A percentile compares a stretch with the other conserved stretches of the same genome.
phyloP scores from a whole-genome alignment of 2,888 invertebrate genomes.

The Stictocephala bisonia region DNA sequence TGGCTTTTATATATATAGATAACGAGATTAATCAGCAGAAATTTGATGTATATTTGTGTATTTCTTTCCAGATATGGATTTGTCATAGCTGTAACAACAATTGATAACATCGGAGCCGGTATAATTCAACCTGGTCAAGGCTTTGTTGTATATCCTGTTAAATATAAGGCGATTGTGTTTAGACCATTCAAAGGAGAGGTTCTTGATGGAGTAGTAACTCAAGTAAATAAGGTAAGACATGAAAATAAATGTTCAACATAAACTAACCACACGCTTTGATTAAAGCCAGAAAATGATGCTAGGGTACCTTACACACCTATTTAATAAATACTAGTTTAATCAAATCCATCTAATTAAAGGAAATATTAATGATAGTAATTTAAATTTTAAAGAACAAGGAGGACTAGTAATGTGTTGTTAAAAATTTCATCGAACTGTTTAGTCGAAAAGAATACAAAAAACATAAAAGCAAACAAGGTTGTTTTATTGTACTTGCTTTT shows the following conservation, averaged over 20 bases:
- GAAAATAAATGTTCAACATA: not conserved
- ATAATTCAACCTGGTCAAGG: constrained; percentile 97
- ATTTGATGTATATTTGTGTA: not conserved
- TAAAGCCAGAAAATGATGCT: not conserved
- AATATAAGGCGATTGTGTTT: constrained; percentile 99
- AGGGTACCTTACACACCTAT: no score
- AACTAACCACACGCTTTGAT: not conserved
- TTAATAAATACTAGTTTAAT: no score
- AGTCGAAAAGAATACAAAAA: no score
- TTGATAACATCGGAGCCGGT: constrained; percentile 98
- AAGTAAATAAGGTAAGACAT: constrained; percentile 89
- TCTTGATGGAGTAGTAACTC: constrained; percentile 97
- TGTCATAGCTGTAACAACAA: constrained; percentile 99
- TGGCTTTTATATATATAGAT: no score
- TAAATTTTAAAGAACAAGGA: no score
- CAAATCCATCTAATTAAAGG: no score
- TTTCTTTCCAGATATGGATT: constrained; percentile 94
- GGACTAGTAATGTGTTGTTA: no score
- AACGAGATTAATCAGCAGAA: not conserved
- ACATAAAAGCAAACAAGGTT: no score
- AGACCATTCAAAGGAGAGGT: constrained; percentile 99
- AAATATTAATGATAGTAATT: no score
- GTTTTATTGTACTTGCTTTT: no score
- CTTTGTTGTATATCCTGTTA: constrained; percentile 98
- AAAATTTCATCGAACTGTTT: no score